phyloP scores from a whole-genome alignment of 2,888 invertebrate genomes.

The Calameuta idolon region DNA sequence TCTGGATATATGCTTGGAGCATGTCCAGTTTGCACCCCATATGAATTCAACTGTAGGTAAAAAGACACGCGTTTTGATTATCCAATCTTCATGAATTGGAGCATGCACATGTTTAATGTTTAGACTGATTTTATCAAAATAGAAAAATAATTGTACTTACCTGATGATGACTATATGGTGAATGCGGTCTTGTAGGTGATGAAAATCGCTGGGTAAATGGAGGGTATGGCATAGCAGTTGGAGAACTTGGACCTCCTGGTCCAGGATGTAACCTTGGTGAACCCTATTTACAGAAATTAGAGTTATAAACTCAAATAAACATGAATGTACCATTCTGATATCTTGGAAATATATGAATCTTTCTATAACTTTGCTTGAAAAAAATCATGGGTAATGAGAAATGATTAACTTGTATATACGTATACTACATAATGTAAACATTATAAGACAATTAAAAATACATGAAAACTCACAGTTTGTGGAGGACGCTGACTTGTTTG shows the following conservation, averaged over 20 bases:
- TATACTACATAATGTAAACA: neutral
- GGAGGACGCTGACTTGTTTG: constrained; percentile 63
- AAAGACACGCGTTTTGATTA: neutral
- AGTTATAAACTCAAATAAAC: no score
- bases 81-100: neutral
- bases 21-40: constrained; percentile 59
- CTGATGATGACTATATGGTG: constrained; percentile 65
- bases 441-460: neutral
- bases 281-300: constrained; percentile 43
- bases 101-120: neutral
- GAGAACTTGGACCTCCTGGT: constrained; percentile 63
- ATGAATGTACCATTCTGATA: no score
- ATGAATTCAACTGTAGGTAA: constrained; percentile 58
- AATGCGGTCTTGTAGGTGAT: constrained; percentile 62
- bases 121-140: neutral
- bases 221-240: constrained; percentile 65
- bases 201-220: constrained; percentile 65
- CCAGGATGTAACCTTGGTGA: constrained; percentile 64
- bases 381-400: neutral
- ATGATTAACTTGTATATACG: neutral
- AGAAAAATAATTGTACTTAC: constrained; percentile 34
- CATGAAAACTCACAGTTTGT: constrained; percentile 54
- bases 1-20: constrained; percentile 61
- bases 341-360: neutral
- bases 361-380: neutral